These are phyloP conservation scores for Pterocles orientalis DNA, from an alignment of 2,113 vertebrate genomes.

Conservation along the genomic window DNA sequence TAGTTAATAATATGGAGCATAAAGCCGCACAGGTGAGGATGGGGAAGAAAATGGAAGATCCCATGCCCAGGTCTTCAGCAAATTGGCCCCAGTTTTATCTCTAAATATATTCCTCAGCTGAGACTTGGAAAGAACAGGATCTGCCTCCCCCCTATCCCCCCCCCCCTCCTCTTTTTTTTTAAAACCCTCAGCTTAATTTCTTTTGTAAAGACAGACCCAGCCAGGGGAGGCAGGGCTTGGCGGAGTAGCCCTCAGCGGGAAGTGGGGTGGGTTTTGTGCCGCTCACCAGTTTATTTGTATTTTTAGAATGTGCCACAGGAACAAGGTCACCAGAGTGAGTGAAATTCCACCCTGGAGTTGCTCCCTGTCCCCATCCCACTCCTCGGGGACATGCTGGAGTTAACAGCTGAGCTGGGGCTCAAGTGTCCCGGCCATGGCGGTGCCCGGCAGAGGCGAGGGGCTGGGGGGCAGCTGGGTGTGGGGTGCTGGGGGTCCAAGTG, in stretches of 20 bases:
- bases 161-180: background rate
- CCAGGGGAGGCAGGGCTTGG: background rate
- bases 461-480: background rate
- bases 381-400: background rate
- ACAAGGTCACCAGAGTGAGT: background rate
- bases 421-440: accelerated
- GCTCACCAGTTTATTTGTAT: background rate
- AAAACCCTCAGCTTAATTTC: background rate
- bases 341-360: background rate
- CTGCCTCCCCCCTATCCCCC: background rate
- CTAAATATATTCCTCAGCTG: background rate
- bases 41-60: background rate
- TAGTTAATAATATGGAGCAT: accelerated
- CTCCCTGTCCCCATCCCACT: background rate
- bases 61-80: background rate
- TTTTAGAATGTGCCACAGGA: background rate
- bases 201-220: background rate
- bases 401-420: background rate
- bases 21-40: background rate
- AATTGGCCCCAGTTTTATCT: background rate
- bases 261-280: background rate
- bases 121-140: background rate
- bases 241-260: background rate
- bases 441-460: background rate
- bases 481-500: background rate